Conservation (phyloP, 2,888 invertebrate species). For the Coelinius sp. region DNA sequence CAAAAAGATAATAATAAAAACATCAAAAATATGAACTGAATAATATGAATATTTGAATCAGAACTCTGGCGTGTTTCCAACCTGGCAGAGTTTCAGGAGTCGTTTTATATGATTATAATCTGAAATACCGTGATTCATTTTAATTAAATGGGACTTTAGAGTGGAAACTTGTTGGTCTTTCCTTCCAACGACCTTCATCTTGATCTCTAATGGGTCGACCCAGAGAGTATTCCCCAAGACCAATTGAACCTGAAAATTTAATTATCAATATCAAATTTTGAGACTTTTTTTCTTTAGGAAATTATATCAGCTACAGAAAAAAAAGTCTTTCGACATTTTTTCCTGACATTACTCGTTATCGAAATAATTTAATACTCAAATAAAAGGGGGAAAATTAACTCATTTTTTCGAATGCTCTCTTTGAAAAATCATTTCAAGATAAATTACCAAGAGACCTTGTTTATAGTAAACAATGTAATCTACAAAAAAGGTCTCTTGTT, state of each 20-base stretch:
- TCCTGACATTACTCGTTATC: too few relatives aligned
- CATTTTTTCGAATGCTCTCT: too few relatives aligned
- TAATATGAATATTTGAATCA: not conserved
- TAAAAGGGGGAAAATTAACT: slow-evolving; percentile 32
- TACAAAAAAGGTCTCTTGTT: too few relatives aligned
- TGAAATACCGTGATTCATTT: slow-evolving; percentile 67
- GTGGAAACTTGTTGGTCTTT: slow-evolving; percentile 73
- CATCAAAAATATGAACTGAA: not conserved
- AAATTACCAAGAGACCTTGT: too few relatives aligned
- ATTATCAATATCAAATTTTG: too few relatives aligned
- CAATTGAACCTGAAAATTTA: slow-evolving; percentile 72
- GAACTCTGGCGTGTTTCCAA: slow-evolving; percentile 57
- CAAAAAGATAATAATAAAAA: not conserved
- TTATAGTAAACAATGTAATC: too few relatives aligned
- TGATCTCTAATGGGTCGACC: slow-evolving; percentile 76
- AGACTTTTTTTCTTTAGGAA: too few relatives aligned
- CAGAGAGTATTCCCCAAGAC: slow-evolving; percentile 77
- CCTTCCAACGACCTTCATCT: slow-evolving; percentile 73
- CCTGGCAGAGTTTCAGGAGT: slow-evolving; percentile 71
- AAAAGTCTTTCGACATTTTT: too few relatives aligned
- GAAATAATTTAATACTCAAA: too few relatives aligned
- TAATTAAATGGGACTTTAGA: slow-evolving; percentile 73
- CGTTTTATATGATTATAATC: slow-evolving; percentile 72
- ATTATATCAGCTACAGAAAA: too few relatives aligned
- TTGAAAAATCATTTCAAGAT: not conserved